Evolutionary conservation across 1,140 invertebrate species (phyloP).

Genomic region (Caligus rogercresseyi): DNA sequence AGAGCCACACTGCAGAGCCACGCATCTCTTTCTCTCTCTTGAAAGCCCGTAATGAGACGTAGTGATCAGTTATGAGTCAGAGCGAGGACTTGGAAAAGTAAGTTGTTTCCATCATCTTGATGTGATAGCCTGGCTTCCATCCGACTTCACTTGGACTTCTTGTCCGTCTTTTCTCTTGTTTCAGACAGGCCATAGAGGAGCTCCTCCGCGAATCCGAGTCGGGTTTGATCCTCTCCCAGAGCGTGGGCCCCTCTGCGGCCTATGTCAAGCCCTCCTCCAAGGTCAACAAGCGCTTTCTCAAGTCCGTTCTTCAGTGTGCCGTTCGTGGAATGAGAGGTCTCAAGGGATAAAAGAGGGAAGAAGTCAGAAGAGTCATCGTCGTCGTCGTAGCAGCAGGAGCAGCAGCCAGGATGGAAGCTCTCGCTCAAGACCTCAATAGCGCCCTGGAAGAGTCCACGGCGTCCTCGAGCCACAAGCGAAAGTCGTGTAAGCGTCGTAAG

Average conservation of each 20-base stretch:
- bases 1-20: no score
- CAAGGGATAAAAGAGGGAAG: neutral
- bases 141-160: no score
- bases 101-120: no score
- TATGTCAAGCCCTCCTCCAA: neutral
- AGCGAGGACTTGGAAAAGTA: neutral
- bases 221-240: neutral
- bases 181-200: neutral
- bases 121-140: no score
- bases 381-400: neutral
- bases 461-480: neutral
- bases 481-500: neutral
- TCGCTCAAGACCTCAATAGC: neutral
- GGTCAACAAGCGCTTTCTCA: neutral
- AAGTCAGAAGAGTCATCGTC: neutral
- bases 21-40: no score
- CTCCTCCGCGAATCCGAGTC: neutral
- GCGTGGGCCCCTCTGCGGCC: neutral
- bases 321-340: neutral
- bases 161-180: neutral
- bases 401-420: neutral
- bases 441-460: neutral
- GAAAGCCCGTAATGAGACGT: no score
- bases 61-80: neutral
- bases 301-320: neutral